Evolutionary conservation across 2,797 vertebrate genomes (phyloP).

Genomic region (Thamnophis elegans): DNA sequence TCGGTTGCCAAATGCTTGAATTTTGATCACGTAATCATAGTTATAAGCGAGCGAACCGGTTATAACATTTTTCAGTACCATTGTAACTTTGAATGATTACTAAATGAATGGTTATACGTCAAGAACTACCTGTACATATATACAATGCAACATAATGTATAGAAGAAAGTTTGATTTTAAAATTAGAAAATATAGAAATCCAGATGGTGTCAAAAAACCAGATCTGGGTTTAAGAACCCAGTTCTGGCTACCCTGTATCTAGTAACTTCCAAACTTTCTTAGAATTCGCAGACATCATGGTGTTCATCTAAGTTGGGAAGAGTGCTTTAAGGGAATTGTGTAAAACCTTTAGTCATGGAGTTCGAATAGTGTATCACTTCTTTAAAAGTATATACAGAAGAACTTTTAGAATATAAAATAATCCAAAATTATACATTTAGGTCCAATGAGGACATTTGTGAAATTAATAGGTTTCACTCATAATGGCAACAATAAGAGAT

Average conservation of each 20-base stretch:
- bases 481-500: neutral
- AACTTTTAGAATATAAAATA: neutral
- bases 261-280: neutral
- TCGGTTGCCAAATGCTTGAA: neutral
- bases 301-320: neutral
- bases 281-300: neutral
- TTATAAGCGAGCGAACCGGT: neutral
- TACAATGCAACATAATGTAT: neutral
- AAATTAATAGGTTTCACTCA: neutral
- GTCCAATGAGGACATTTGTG: neutral
- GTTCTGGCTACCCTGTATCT: neutral
- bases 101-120: neutral
- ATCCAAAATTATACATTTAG: neutral
- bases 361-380: neutral
- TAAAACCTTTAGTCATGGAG: neutral
- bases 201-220: neutral
- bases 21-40: neutral
- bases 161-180: neutral
- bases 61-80: neutral
- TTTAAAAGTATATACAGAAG: neutral
- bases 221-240: neutral
- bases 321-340: neutral
- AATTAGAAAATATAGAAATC: neutral
- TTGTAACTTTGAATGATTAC: neutral
- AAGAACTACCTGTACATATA: neutral